Conservation (phyloP, 2,797 vertebrate species). For the Parambassis ranga region DNA sequence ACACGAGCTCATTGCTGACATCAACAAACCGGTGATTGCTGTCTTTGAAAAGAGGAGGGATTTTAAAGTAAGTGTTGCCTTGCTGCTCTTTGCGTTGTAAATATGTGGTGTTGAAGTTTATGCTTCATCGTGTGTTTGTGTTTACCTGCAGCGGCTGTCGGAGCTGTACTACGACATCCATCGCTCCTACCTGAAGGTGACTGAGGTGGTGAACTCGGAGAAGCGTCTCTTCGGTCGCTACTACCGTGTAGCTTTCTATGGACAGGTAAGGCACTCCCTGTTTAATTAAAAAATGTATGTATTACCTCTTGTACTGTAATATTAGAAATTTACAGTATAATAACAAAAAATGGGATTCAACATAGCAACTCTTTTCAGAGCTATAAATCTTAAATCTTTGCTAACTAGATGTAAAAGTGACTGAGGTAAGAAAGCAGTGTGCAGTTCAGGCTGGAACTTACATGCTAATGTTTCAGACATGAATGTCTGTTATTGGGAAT, state of each 20-base stretch:
- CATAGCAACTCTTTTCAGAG: neutral
- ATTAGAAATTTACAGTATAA: too few species aligned
- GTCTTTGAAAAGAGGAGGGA: constrained; percentile 98
- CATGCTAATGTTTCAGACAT: too few species aligned
- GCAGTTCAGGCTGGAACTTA: neutral
- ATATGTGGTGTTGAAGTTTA: neutral
- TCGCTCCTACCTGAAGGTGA: constrained; percentile 95
- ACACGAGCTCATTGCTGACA: constrained; percentile 95
- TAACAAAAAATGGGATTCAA: too few species aligned
- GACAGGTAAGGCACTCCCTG: constrained; percentile 90
- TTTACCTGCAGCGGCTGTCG: constrained; percentile 85
- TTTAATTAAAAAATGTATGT: too few species aligned
- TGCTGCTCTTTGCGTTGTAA: neutral
- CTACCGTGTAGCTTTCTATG: constrained; percentile 96
- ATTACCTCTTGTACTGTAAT: too few species aligned
- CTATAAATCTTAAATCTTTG: neutral
- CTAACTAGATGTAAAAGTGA: neutral
- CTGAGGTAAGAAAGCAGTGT: neutral
- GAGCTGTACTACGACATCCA: constrained; percentile 98
- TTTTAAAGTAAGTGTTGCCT: constrained; percentile 85
- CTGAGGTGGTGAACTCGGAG: constrained; percentile 96
- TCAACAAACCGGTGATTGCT: constrained; percentile 96
- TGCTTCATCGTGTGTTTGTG: constrained; percentile 8
- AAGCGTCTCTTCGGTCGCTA: constrained; percentile 96
- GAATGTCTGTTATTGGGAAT: too few species aligned